A percentile compares a stretch with the other conserved stretches of the same genome.
phyloP scores from a whole-genome alignment of 2,797 vertebrate species.

The Pangasius larnaudii region DNA sequence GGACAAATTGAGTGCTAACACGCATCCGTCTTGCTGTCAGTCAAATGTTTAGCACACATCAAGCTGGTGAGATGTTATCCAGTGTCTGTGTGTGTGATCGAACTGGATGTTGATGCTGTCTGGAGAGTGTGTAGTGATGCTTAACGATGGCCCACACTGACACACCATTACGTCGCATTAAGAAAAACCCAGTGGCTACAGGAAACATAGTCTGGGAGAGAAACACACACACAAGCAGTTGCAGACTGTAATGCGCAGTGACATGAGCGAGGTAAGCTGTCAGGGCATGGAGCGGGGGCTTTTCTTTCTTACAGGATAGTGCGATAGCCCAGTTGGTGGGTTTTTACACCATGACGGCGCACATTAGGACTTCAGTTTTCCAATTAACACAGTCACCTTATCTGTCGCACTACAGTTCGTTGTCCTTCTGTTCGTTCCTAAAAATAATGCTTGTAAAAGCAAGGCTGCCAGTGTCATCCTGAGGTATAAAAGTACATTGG shows the following conservation, averaged over 20 bases:
- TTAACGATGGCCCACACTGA: slow-evolving; percentile 37
- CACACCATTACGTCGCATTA: slow-evolving; percentile 46
- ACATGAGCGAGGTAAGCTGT: slow-evolving; percentile 32
- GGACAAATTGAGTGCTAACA: slow-evolving; percentile 19
- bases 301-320: background rate
- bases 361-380: background rate
- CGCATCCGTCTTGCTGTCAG: slow-evolving; percentile 14
- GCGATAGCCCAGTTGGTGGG: background rate
- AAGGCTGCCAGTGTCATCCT: background rate
- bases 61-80: slow-evolving; percentile 57
- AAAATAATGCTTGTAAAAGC: background rate
- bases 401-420: slow-evolving; percentile 71
- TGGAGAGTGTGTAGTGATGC: slow-evolving; percentile 26
- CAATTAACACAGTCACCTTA: background rate
- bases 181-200: slow-evolving; percentile 35
- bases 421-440: background rate
- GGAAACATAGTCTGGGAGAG: slow-evolving; percentile 26
- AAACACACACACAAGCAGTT: slow-evolving; percentile 43
- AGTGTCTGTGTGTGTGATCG: slow-evolving; percentile 45
- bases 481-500: background rate
- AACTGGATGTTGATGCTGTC: slow-evolving; percentile 49
- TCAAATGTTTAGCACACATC: slow-evolving; percentile 31
- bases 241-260: slow-evolving; percentile 22
- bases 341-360: background rate
- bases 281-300: background rate